phyloP scores from a whole-genome alignment of 2,113 vertebrate genomes.

The Cettia cetti region DNA sequence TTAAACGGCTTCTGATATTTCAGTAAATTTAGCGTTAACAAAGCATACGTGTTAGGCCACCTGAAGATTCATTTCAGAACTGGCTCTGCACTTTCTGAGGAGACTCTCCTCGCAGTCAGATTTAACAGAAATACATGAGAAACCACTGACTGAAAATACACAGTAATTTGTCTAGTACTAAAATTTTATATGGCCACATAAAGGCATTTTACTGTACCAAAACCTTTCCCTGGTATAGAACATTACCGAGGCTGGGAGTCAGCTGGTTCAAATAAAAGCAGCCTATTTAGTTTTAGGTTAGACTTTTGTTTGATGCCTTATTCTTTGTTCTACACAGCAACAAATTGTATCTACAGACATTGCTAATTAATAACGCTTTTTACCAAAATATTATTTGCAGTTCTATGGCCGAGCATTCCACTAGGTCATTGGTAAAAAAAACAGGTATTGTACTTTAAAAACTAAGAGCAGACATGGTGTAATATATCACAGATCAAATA shows the following conservation, averaged over 20 bases:
- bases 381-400: not conserved
- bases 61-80: not conserved
- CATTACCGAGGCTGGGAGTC: not conserved
- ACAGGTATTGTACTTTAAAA: not conserved
- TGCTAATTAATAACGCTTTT: not conserved
- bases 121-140: not conserved
- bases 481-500: not conserved
- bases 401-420: not conserved
- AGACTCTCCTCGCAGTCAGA: not conserved
- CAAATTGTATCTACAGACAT: not conserved
- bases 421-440: not conserved
- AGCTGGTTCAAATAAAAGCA: conserved; percentile 19
- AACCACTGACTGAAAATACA: not conserved
- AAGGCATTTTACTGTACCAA: conserved; percentile 19
- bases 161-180: conserved; percentile 21
- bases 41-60: not conserved
- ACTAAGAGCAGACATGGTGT: not conserved
- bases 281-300: not conserved
- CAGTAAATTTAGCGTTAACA: not conserved
- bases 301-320: not conserved
- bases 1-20: not conserved
- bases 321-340: not conserved
- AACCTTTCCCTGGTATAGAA: not conserved
- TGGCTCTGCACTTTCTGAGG: not conserved
- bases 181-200: conserved; percentile 33